Conservation (phyloP, 2,797 vertebrate species). For the Clarias laeviceps region DNA sequence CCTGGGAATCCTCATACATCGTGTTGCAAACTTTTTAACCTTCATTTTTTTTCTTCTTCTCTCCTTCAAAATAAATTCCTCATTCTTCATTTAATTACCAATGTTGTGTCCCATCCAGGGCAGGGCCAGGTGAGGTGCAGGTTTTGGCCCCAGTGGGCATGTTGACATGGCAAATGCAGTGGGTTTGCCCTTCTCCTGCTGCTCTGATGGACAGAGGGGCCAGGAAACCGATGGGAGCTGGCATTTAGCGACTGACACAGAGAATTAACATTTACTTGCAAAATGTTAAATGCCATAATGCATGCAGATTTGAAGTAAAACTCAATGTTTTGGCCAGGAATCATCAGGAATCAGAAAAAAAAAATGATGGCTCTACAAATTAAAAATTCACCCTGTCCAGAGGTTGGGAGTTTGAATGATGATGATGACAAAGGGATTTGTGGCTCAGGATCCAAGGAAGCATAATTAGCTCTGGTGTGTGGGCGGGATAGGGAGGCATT, state of each 20-base stretch:
- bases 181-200: slow-evolving; percentile 43
- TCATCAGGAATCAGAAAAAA: neutral
- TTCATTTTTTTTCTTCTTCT: slow-evolving; percentile 27
- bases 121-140: slow-evolving; percentile 22
- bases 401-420: neutral
- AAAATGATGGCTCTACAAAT: neutral
- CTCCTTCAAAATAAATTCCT: slow-evolving; percentile 30
- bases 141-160: slow-evolving; percentile 21
- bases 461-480: slow-evolving; percentile 3
- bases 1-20: neutral
- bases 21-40: slow-evolving; percentile 35
- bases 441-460: neutral
- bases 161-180: slow-evolving; percentile 34
- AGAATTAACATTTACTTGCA: slow-evolving; percentile 75
- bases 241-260: slow-evolving; percentile 77
- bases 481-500: neutral
- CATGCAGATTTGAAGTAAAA: slow-evolving; percentile 42
- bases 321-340: neutral
- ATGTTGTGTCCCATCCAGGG: slow-evolving; percentile 31
- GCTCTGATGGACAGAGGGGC: slow-evolving; percentile 40
- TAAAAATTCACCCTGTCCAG: neutral
- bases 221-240: slow-evolving; percentile 65
- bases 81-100: slow-evolving; percentile 43
- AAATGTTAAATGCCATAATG: slow-evolving; percentile 75
- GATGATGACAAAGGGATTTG: neutral